These are phyloP conservation scores for Lota lota DNA, from an alignment of 2,113 vertebrate species.

Conservation along the genomic window DNA sequence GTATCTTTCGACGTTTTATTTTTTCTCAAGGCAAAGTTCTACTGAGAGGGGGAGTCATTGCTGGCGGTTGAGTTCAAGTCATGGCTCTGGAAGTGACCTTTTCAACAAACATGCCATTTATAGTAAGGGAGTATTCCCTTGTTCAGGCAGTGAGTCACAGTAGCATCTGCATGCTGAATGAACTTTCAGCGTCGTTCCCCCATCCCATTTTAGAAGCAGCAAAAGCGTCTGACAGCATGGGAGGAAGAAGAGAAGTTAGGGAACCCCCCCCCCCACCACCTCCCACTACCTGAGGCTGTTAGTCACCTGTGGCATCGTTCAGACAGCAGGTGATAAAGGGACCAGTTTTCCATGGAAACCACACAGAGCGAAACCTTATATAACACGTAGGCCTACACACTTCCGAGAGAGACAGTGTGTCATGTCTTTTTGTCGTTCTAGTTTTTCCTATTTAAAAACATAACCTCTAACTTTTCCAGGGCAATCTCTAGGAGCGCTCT, in stretches of 20 bases:
- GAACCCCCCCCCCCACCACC: conserved; percentile 7
- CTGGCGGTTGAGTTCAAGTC: background rate
- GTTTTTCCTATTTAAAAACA: background rate
- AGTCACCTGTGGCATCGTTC: too few relatives aligned
- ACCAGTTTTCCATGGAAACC: too few relatives aligned
- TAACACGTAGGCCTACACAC: too few relatives aligned
- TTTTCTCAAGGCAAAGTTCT: background rate
- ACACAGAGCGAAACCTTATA: too few relatives aligned
- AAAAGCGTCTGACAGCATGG: conserved; percentile 24
- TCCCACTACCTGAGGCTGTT: too few relatives aligned
- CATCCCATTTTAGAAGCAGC: conserved; percentile 20
- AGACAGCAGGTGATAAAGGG: too few relatives aligned
- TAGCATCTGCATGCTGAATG: conserved; percentile 60
- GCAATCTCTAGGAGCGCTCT: conserved; percentile 47
- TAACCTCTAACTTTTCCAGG: background rate
- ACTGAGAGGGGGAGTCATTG: background rate
- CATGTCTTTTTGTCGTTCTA: background rate
- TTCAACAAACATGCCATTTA: conserved; percentile 46
- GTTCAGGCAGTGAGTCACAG: conserved; percentile 48
- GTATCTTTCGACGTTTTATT: too few relatives aligned
- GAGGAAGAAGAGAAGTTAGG: conserved; percentile 3
- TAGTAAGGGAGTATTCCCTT: conserved; percentile 49
- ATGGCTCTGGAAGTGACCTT: conserved; percentile 22
- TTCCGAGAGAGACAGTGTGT: too few relatives aligned
- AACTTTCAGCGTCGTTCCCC: conserved; percentile 51